Evolutionary conservation across 2,113 vertebrate species (phyloP).

Genomic region (Gnathonemus echidnorhynchus): DNA sequence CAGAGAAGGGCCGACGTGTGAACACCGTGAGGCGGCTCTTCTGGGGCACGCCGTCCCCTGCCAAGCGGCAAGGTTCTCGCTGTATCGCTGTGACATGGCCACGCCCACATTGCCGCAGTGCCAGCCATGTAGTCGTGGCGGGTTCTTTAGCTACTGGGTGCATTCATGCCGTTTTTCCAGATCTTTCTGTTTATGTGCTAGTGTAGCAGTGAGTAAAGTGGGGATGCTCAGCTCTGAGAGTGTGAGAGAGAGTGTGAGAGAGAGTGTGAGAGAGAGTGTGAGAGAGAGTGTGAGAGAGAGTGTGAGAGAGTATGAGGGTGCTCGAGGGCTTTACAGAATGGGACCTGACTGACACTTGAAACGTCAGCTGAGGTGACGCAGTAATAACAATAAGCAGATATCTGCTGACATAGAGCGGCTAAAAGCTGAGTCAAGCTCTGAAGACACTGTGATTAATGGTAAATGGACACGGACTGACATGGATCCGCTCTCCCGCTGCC

Average conservation of each 20-base stretch:
- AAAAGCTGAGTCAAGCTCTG: neutral
- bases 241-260: neutral
- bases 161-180: neutral
- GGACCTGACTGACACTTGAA: neutral
- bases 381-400: neutral
- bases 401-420: neutral
- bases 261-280: no score
- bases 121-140: neutral
- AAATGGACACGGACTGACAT: neutral
- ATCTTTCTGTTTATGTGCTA: neutral
- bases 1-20: constrained; percentile 57
- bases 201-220: neutral
- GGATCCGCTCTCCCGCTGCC: neutral
- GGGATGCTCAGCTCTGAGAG: neutral
- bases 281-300: no score
- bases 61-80: constrained; percentile 49
- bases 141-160: neutral
- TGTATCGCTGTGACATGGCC: neutral
- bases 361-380: neutral
- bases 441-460: neutral
- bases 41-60: constrained; percentile 53
- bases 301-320: no score
- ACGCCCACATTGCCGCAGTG: no score
- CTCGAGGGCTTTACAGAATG: neutral
- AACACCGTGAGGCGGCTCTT: constrained; percentile 59